Conservation (phyloP, 2,797 vertebrate genomes). For the Eremophila alpestris region DNA sequence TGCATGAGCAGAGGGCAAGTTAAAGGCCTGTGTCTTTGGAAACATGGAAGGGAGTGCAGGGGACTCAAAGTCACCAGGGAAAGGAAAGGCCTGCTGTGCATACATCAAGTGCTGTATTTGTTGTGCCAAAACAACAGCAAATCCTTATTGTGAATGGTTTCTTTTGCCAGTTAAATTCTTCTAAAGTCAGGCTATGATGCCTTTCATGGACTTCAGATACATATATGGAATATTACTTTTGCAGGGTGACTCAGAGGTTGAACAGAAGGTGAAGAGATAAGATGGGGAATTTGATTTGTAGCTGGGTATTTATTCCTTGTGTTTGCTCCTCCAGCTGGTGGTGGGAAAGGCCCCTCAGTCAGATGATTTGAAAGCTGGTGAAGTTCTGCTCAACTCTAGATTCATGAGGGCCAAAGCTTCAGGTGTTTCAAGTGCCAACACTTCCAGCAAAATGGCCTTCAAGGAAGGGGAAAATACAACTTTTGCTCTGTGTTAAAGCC, state of each 20-base stretch:
- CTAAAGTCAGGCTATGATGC: background rate
- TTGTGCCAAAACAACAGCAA: background rate
- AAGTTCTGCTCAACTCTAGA: background rate
- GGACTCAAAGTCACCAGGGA: background rate
- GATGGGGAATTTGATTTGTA: background rate
- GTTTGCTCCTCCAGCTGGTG: background rate
- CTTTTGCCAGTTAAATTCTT: background rate
- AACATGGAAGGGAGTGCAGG: background rate
- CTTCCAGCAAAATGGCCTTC: background rate
- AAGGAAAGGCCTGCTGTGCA: background rate
- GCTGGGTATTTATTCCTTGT: background rate
- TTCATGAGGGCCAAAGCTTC: background rate
- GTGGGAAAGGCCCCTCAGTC: background rate
- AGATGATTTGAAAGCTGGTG: background rate
- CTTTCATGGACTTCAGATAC: background rate
- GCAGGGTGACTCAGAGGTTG: background rate
- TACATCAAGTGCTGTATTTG: background rate
- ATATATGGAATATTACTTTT: background rate
- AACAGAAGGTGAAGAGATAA: background rate
- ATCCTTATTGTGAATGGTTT: background rate
- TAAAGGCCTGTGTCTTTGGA: background rate
- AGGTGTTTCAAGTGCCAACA: background rate
- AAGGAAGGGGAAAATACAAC: background rate
- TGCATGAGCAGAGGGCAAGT: background rate
- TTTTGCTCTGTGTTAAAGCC: background rate